These are phyloP conservation scores for Etia nguti DNA, from an alignment of 2,113 vertebrate species.

Conservation along the genomic window DNA sequence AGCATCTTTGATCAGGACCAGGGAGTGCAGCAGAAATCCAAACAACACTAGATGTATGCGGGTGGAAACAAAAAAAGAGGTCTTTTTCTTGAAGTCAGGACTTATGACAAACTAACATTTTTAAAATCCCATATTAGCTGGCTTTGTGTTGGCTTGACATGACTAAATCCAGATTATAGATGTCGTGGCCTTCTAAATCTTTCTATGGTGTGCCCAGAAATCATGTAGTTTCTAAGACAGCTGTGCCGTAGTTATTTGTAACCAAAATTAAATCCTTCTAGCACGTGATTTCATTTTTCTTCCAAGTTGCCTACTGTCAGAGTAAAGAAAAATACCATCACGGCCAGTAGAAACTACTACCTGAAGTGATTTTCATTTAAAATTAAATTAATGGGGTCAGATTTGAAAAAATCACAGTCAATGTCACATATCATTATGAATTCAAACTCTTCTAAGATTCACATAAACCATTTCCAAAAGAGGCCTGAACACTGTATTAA, in stretches of 20 bases:
- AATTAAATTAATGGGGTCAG: background rate
- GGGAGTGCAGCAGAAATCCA: background rate
- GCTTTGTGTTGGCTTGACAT: slow-evolving; percentile 16
- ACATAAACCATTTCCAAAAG: background rate
- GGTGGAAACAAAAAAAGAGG: background rate
- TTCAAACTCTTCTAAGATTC: background rate
- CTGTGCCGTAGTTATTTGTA: background rate
- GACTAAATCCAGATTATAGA: slow-evolving; percentile 42
- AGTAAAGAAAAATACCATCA: background rate
- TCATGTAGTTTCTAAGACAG: background rate
- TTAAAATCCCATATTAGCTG: slow-evolving; percentile 11
- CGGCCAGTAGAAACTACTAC: background rate
- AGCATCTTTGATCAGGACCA: background rate
- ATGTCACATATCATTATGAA: background rate
- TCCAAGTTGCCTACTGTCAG: background rate
- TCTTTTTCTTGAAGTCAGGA: background rate
- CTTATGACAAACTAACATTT: background rate
- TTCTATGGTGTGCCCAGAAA: background rate
- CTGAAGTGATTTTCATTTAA: background rate
- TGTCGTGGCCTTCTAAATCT: slow-evolving; percentile 11
- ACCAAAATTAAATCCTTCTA: background rate
- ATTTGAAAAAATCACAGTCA: background rate
- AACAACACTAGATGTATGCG: background rate
- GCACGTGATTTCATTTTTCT: background rate
- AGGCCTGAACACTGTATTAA: background rate